These are phyloP conservation scores for Myxocyprinus asiaticus DNA, from an alignment of 2,113 vertebrate species.

Conservation along the genomic window DNA sequence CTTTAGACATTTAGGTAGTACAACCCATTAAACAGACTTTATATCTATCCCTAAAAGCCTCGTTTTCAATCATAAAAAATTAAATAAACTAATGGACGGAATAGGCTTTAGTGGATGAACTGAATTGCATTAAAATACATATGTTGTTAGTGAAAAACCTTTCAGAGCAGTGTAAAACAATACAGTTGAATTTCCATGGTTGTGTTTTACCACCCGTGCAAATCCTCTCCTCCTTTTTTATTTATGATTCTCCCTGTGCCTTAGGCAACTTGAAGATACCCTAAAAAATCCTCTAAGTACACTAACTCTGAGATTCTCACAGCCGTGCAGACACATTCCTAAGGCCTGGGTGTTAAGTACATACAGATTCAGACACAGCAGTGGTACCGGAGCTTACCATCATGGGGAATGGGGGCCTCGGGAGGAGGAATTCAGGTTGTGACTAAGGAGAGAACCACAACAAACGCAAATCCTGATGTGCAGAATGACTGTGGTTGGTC, in stretches of 20 bases:
- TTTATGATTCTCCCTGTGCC: slow-evolving; percentile 35
- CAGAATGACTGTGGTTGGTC: slow-evolving; percentile 31
- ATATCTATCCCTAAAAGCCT: too few species aligned
- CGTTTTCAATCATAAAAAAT: too few species aligned
- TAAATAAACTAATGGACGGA: too few species aligned
- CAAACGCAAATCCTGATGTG: slow-evolving; percentile 31
- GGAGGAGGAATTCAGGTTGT: neutral
- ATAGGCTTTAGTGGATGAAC: neutral
- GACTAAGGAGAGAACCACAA: slow-evolving; percentile 45
- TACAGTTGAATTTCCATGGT: neutral
- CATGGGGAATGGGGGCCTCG: neutral
- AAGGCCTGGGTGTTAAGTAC: slow-evolving; percentile 43
- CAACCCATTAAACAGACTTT: too few species aligned
- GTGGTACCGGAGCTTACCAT: neutral
- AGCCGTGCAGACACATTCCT: slow-evolving; percentile 42
- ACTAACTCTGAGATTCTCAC: slow-evolving; percentile 27
- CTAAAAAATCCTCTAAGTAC: slow-evolving; percentile 37
- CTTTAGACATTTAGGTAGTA: too few species aligned
- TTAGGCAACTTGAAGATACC: slow-evolving; percentile 38
- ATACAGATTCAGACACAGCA: slow-evolving; percentile 37
- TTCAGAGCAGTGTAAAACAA: neutral
- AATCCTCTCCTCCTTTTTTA: slow-evolving; percentile 8
- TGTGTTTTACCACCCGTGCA: slow-evolving; percentile 30
- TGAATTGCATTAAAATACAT: neutral
- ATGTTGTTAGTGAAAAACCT: neutral